Conservation (phyloP, 2,888 invertebrate species). For the Apotomis betuletana region DNA sequence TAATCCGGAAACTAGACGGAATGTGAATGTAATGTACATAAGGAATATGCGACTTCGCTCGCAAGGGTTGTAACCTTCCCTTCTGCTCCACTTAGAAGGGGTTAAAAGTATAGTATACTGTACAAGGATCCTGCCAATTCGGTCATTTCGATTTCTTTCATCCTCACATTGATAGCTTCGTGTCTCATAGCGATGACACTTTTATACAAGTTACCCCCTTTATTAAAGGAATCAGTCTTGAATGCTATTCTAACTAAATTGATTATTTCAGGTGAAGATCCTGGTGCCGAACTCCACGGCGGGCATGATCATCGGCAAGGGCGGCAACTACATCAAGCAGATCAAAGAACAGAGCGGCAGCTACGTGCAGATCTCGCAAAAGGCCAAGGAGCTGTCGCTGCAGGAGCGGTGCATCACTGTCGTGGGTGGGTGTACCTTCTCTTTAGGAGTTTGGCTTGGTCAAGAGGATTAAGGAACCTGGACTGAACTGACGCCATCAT, state of each 20-base stretch:
- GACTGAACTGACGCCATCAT: too few species aligned
- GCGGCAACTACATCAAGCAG: slow-evolving; percentile 97
- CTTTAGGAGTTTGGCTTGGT: background rate
- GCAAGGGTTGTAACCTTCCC: too few species aligned
- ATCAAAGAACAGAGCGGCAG: slow-evolving; percentile 97
- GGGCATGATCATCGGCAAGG: slow-evolving; percentile 99
- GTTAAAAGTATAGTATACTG: too few species aligned
- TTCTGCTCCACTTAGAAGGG: too few species aligned
- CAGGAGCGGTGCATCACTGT: slow-evolving; percentile 98
- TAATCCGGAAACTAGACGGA: background rate
- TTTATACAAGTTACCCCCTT: too few species aligned
- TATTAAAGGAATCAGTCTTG: too few species aligned
- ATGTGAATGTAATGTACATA: background rate
- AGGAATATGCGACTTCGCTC: too few species aligned
- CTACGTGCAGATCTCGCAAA: slow-evolving; percentile 98
- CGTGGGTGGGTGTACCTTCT: slow-evolving; percentile 84
- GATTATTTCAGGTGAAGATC: slow-evolving; percentile 89
- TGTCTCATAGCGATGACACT: too few species aligned
- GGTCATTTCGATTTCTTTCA: too few species aligned
- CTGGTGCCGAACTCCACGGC: slow-evolving; percentile 98
- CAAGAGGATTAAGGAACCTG: background rate
- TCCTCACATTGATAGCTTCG: too few species aligned
- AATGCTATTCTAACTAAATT: slow-evolving; percentile 54
- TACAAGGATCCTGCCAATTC: too few species aligned
- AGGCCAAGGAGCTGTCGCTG: slow-evolving; percentile 95